These are phyloP conservation scores for Hofmannophila pseudospretella DNA, from an alignment of 2,888 invertebrate genomes.

Conservation along the genomic window DNA sequence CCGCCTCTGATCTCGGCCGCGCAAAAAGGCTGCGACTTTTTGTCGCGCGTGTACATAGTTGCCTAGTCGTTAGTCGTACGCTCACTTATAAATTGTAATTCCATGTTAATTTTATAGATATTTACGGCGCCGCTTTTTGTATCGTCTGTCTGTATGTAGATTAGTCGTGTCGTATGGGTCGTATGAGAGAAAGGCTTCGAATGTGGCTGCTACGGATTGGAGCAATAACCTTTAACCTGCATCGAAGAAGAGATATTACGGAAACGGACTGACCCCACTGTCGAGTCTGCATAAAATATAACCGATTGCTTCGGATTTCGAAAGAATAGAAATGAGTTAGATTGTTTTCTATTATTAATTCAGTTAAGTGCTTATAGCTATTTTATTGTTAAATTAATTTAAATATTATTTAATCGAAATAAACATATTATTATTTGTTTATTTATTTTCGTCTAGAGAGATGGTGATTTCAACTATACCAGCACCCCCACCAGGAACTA, in stretches of 20 bases:
- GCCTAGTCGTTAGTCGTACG: constrained; percentile 22
- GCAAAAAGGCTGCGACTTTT: constrained; percentile 10
- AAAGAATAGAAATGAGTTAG: no score
- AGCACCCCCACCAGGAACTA: no score
- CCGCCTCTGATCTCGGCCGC: constrained; percentile 1
- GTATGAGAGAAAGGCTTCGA: constrained; percentile 1
- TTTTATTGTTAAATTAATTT: no score
- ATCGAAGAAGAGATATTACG: background rate
- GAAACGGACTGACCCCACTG: no score
- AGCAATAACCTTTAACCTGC: constrained; percentile 7
- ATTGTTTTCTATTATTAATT: no score
- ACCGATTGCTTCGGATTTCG: no score
- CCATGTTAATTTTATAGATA: constrained; percentile 59
- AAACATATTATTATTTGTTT: no score
- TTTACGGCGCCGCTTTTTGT: constrained; percentile 42
- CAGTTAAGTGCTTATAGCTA: no score
- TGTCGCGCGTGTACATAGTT: constrained; percentile 8
- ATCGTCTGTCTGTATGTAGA: constrained; percentile 12
- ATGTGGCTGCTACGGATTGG: constrained; percentile 1
- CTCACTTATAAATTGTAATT: constrained; percentile 47
- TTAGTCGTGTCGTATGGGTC: constrained; percentile 2
- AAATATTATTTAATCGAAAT: no score
- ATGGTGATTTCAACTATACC: no score
- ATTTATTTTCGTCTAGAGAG: no score
- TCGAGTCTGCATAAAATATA: no score